A percentile compares a stretch with the other conserved stretches of the same genome.
Evolutionary conservation across 2,888 invertebrate species (phyloP).

Genomic region (Andricus curvator): DNA sequence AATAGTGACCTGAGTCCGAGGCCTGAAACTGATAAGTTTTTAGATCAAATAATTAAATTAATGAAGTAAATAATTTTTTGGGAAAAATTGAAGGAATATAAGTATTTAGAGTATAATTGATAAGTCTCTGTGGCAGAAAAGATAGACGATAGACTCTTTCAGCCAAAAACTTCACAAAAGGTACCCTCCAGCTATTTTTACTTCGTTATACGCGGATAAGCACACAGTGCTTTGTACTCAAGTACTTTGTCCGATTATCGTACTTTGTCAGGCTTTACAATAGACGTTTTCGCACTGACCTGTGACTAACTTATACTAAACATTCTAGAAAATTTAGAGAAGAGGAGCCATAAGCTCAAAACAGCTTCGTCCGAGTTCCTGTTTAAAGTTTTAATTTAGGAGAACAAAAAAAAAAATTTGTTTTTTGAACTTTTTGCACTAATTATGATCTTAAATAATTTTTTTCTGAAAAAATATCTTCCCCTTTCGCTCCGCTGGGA

Average conservation of each 20-base stretch:
- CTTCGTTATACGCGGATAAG: conserved; percentile 31
- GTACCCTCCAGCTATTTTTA: conserved; percentile 42
- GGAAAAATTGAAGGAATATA: background rate
- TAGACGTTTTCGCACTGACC: conserved; percentile 53
- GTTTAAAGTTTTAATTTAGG: background rate
- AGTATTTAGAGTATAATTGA: conserved; percentile 3
- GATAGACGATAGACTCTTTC: conserved; percentile 18
- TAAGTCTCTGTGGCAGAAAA: background rate
- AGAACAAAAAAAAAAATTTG: too few species aligned
- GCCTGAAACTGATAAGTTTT: too few species aligned
- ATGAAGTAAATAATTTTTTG: background rate
- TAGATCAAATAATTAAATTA: too few species aligned
- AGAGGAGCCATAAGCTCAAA: background rate
- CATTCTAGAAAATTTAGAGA: conserved; percentile 19
- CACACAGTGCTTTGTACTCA: conserved; percentile 33
- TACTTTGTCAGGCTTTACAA: conserved; percentile 54
- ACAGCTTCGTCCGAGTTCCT: background rate
- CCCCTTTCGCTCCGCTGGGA: too few species aligned
- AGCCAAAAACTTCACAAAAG: conserved; percentile 34
- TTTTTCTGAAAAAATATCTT: too few species aligned
- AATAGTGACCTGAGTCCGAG: too few species aligned
- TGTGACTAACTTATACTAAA: conserved; percentile 54
- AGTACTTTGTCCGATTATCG: conserved; percentile 36
- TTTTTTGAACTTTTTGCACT: too few species aligned
- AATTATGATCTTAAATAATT: too few species aligned